A percentile compares a stretch with the other conserved stretches of the same genome.
Conservation (phyloP, 2,888 invertebrate species). For the Neocrepidodera transversa region DNA sequence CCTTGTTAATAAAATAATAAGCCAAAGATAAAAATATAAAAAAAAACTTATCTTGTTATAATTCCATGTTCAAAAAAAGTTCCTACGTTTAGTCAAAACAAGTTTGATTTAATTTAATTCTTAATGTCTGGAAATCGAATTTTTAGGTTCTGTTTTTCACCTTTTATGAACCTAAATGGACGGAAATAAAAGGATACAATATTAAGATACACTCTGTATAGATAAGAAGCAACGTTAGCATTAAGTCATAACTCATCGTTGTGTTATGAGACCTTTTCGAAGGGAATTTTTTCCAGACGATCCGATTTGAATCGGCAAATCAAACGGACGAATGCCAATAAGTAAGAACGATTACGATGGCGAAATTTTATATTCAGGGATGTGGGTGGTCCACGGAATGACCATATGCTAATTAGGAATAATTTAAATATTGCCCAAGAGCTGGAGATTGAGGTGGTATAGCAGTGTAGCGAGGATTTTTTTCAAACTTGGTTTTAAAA, state of each 20-base stretch:
- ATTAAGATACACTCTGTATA: background rate
- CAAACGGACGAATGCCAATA: conserved; percentile 14
- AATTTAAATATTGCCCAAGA: background rate
- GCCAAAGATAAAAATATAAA: too few relatives aligned
- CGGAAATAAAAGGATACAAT: too few relatives aligned
- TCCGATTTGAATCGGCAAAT: conserved; percentile 5
- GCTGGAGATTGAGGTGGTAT: background rate
- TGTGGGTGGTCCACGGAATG: conserved; percentile 21
- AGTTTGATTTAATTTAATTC: too few relatives aligned
- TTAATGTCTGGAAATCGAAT: too few relatives aligned
- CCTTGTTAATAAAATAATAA: too few relatives aligned
- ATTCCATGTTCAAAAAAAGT: too few relatives aligned
- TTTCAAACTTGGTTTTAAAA: background rate
- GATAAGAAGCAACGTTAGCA: background rate
- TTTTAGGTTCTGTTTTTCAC: too few relatives aligned
- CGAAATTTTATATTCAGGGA: conserved; percentile 8
- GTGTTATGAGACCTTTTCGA: conserved; percentile 1
- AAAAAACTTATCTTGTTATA: too few relatives aligned
- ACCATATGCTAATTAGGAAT: conserved; percentile 14
- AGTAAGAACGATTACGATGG: conserved; percentile 1
- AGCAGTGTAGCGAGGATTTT: conserved; percentile 2
- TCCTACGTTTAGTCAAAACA: too few relatives aligned
- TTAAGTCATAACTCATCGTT: conserved; percentile 1
- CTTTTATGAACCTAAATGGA: too few relatives aligned
- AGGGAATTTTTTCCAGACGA: conserved; percentile 6